Percentiles rank a stretch among this genome's conserved stretches.
phyloP scores from a whole-genome alignment of 2,113 vertebrate genomes.

The Callospermophilus lateralis region DNA sequence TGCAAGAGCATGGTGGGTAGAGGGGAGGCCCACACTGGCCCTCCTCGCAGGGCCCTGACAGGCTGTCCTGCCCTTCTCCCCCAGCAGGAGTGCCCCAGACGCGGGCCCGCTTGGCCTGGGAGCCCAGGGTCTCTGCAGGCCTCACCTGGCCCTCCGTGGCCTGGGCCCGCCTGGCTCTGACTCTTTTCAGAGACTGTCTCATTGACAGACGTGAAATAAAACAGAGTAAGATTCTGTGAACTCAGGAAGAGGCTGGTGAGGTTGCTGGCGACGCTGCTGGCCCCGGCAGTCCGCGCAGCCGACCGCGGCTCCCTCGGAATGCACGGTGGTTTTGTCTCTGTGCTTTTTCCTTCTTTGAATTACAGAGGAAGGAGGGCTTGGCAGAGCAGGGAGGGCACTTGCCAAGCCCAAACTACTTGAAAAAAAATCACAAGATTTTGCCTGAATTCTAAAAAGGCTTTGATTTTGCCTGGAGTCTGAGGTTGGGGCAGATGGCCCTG shows the following conservation, averaged over 20 bases:
- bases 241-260: rapidly evolving
- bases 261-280: neutral
- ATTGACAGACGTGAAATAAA: rapidly evolving
- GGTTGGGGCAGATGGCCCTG: neutral
- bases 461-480: conserved; percentile 46
- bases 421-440: conserved; percentile 22
- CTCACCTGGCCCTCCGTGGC: neutral
- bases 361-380: conserved; percentile 60
- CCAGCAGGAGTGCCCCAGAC: neutral
- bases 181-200: neutral
- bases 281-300: rapidly evolving
- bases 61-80: neutral
- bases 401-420: conserved; percentile 75
- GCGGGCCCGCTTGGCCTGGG: rapidly evolving
- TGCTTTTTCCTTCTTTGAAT: conserved; percentile 66
- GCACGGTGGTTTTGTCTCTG: conserved; percentile 42
- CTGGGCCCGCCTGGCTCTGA: too few species aligned
- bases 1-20: too few species aligned
- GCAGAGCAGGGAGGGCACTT: neutral
- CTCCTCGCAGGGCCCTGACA: rapidly evolving
- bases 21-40: neutral
- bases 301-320: neutral
- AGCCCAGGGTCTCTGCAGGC: too few species aligned
- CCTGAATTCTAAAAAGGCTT: conserved; percentile 51
- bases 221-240: rapidly evolving